A percentile compares a stretch with the other conserved stretches of the same genome.
Evolutionary conservation across 2,113 vertebrate species (phyloP).

Genomic region (Tyto alba): DNA sequence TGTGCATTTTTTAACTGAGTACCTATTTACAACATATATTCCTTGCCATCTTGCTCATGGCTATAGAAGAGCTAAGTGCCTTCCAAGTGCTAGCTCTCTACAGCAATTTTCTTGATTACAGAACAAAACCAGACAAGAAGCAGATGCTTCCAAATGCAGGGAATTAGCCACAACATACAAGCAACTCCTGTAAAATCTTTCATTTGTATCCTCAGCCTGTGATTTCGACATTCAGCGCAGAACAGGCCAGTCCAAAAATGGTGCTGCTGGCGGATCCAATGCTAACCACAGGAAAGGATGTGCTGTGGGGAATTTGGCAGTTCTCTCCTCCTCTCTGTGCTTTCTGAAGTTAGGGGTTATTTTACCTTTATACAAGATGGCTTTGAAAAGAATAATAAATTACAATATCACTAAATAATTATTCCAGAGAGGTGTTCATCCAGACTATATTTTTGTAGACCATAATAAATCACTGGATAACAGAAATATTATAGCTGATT

Average conservation of each 20-base stretch:
- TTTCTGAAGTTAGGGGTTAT: conserved; percentile 54
- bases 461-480: conserved; percentile 54
- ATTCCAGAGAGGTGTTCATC: conserved; percentile 59
- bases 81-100: conserved; percentile 48
- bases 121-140: conserved; percentile 64
- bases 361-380: conserved; percentile 53
- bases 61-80: conserved; percentile 5
- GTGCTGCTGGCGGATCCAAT: conserved; percentile 32
- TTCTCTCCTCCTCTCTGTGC: conserved; percentile 3
- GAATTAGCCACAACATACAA: conserved; percentile 61
- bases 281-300: conserved; percentile 64
- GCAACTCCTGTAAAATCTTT: conserved; percentile 60
- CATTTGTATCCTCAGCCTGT: conserved; percentile 44
- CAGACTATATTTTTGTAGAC: conserved; percentile 50
- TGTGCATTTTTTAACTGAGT: background rate
- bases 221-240: conserved; percentile 39
- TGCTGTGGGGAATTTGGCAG: conserved; percentile 60
- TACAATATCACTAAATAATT: conserved; percentile 58
- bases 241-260: conserved; percentile 34
- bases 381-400: conserved; percentile 63
- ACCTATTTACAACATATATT: conserved; percentile 10
- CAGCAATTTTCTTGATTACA: conserved; percentile 61
- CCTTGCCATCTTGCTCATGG: conserved; percentile 48
- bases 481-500: conserved; percentile 36
- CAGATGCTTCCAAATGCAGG: conserved; percentile 53